Base-by-base conservation (phyloP, 1,140 invertebrate species). In the Drosophila neocordata region DNA sequence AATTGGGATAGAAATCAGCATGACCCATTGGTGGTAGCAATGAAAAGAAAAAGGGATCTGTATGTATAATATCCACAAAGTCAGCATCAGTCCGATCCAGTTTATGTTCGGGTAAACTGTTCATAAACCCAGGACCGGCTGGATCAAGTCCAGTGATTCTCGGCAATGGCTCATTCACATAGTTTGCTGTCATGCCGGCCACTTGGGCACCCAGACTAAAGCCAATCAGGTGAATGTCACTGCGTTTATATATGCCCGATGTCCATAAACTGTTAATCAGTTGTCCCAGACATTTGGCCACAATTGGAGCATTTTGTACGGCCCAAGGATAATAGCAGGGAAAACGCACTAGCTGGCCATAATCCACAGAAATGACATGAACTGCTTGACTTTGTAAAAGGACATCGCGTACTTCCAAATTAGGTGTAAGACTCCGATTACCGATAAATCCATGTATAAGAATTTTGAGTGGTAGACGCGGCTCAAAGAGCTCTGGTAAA, bases 121-220 rank as follows among this genome's bases (percentile, higher is more conserved):
- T 78, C 71, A 75, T 77, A 18, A 92, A 92, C 4, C 79, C 80
- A 5, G 85, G 88, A 6, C 89, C 79, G 4, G 91, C 91, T 0
- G 91, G 90, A 90, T 92, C 91, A 0, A 92, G 59, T 24, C 90
- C 91, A 0, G 90, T 92, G 5, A 92, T 92, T 31, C 90, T 69
- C 0, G 68, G 56, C 38, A 92, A 59, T 7, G 78, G 76, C 15
- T 78, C 51, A 1, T 66, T 61, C 31, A 80, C 65, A 72, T 78
- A 70, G 12, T 92, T 92, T n/a, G 91, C 75, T 13, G 96, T 95
- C 83, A 97, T 97, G 1, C 97, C 97, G 0, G 97, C 96, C 0
- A 98, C 95, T 85, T 99, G 98, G 1, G 97, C 97, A 0, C 97
- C 97, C 60, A 96, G 91, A 67, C 95, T 96, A 91, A 97, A 97